phyloP scores from a whole-genome alignment of 2,888 invertebrate species.

The Agelastica alni region DNA sequence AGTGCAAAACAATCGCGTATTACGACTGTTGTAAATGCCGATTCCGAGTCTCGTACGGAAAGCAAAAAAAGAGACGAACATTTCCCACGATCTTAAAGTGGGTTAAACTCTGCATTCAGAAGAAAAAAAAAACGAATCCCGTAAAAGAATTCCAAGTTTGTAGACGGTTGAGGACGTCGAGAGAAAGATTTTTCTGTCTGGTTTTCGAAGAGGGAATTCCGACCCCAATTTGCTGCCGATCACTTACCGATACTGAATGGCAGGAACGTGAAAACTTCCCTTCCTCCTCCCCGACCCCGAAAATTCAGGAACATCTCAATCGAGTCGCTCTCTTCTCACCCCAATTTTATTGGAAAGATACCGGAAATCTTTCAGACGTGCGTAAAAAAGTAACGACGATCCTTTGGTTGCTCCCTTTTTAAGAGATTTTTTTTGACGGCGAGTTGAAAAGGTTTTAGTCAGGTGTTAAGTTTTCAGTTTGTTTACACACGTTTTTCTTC shows the following conservation, averaged over 20 bases:
- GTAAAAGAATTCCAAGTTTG: conserved; percentile 37
- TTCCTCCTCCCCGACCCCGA: conserved; percentile 37
- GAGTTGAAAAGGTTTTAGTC: conserved; percentile 36
- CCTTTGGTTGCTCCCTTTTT: conserved; percentile 15
- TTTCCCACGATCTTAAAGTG: conserved; percentile 40
- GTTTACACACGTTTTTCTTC: too few relatives aligned
- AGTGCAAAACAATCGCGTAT: too few relatives aligned
- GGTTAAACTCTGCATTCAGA: conserved; percentile 34
- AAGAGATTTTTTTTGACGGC: conserved; percentile 31
- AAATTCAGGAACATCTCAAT: conserved; percentile 34
- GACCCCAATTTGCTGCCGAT: conserved; percentile 39
- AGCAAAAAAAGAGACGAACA: conserved; percentile 25
- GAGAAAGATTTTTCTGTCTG: conserved; percentile 33
- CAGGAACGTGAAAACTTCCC: conserved; percentile 38
- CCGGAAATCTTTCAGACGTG: conserved; percentile 43
- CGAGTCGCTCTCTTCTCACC: conserved; percentile 41
- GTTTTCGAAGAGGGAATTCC: conserved; percentile 34
- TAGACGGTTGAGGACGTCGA: conserved; percentile 32
- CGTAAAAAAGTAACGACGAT: conserved; percentile 22
- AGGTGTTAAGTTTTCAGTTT: conserved; percentile 18
- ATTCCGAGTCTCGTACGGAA: background rate
- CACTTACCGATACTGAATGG: conserved; percentile 43
- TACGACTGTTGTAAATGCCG: too few relatives aligned
- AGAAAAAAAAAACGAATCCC: conserved; percentile 32
- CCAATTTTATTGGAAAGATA: conserved; percentile 42